phyloP scores from a whole-genome alignment of 1,140 invertebrate species.

The Drosophila saltans region DNA sequence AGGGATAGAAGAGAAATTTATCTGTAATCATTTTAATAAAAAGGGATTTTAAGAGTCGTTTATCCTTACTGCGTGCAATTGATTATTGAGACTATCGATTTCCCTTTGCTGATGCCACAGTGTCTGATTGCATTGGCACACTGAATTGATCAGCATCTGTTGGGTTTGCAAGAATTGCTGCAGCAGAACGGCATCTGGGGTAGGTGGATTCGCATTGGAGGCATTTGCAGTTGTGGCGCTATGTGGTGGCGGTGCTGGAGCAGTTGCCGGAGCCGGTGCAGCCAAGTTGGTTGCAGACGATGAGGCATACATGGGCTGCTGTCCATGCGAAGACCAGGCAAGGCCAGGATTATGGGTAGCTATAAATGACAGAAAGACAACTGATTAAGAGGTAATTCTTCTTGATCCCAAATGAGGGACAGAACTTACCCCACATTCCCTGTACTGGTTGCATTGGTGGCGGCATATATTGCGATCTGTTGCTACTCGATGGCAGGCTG shows the following conservation, averaged over 20 bases:
- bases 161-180: slow-evolving; percentile 85
- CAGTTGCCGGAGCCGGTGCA: slow-evolving; percentile 18
- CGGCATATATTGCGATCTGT: slow-evolving; percentile 75
- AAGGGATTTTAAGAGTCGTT: neutral
- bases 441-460: slow-evolving; percentile 77
- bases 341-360: slow-evolving; percentile 46
- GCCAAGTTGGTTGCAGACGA: slow-evolving; percentile 16
- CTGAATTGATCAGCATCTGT: slow-evolving; percentile 86
- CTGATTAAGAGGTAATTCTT: too few species aligned
- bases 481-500: slow-evolving; percentile 78
- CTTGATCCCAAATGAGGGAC: slow-evolving; percentile 62
- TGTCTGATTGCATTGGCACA: slow-evolving; percentile 87
- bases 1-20: neutral
- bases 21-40: neutral
- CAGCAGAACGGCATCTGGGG: slow-evolving; percentile 79
- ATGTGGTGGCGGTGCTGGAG: slow-evolving; percentile 14
- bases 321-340: slow-evolving; percentile 43
- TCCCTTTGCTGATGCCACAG: slow-evolving; percentile 87
- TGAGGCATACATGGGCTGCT: slow-evolving; percentile 53
- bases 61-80: slow-evolving; percentile 65
- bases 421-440: slow-evolving; percentile 68
- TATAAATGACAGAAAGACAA: neutral
- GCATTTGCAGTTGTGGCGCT: slow-evolving; percentile 52
- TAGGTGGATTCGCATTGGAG: slow-evolving; percentile 41
- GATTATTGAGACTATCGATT: slow-evolving; percentile 83